phyloP scores from a whole-genome alignment of 2,797 vertebrate species.

The Aeoliscus strigatus region DNA sequence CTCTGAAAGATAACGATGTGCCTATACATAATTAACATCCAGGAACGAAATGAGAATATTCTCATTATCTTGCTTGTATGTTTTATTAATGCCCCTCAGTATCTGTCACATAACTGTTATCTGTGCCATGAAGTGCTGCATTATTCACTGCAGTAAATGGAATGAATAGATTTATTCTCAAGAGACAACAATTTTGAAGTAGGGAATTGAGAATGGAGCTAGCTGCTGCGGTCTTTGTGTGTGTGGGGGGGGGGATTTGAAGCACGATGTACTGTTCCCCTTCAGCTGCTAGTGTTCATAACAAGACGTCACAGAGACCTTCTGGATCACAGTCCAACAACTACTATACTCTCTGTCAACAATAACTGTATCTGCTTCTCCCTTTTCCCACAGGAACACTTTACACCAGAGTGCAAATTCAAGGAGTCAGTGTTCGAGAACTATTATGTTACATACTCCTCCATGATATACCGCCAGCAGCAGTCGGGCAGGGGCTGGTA shows the following conservation, averaged over 20 bases:
- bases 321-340: conserved; percentile 28
- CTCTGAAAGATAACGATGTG: conserved; percentile 35
- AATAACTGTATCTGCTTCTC: conserved; percentile 28
- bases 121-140: conserved; percentile 46
- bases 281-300: conserved; percentile 24
- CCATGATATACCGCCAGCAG: conserved; percentile 98
- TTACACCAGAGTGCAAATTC: conserved; percentile 99
- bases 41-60: conserved; percentile 39
- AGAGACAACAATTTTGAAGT: conserved; percentile 21
- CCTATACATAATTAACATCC: conserved; percentile 56
- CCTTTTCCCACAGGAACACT: conserved; percentile 86
- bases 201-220: conserved; percentile 6
- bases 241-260: not conserved
- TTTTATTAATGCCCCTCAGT: conserved; percentile 59
- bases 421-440: conserved; percentile 99
- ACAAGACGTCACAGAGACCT: conserved; percentile 21
- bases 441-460: conserved; percentile 99
- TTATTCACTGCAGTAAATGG: conserved; percentile 56
- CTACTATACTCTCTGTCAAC: conserved; percentile 7
- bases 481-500: conserved; percentile 98
- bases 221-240: conserved; percentile 1
- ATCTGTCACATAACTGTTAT: conserved; percentile 50
- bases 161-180: conserved; percentile 37
- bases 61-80: conserved; percentile 39
- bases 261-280: conserved; percentile 18